These are phyloP conservation scores for Drosophila subquinaria DNA, from an alignment of 2,888 invertebrate species.

Conservation along the genomic window DNA sequence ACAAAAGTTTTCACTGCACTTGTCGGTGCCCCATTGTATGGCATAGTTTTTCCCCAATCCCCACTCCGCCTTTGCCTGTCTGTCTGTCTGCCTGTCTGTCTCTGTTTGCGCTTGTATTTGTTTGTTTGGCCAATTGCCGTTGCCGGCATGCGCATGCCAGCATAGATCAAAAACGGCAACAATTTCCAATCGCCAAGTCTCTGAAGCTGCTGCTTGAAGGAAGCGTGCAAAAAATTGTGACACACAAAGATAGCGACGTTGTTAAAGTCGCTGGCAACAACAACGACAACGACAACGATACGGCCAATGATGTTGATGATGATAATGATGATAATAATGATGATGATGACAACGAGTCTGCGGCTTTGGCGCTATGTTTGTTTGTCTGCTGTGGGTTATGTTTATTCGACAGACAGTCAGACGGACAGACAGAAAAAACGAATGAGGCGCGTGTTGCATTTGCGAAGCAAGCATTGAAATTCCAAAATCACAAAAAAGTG, in stretches of 20 bases:
- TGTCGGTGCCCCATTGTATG: slow-evolving; percentile 64
- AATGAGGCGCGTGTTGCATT: slow-evolving; percentile 8
- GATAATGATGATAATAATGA: slow-evolving; percentile 15
- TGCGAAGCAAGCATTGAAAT: background rate
- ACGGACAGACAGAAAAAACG: slow-evolving; percentile 2
- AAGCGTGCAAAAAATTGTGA: slow-evolving; percentile 72
- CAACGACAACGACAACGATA: slow-evolving; percentile 44
- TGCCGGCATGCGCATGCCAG: slow-evolving; percentile 74
- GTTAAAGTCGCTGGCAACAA: background rate
- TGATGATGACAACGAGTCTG: slow-evolving; percentile 39
- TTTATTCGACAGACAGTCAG: slow-evolving; percentile 41
- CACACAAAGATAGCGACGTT: slow-evolving; percentile 75
- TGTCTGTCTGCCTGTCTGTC: slow-evolving; percentile 8
- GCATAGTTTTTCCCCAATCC: slow-evolving; percentile 12
- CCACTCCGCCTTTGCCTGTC: background rate
- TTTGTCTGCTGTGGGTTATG: slow-evolving; percentile 51
- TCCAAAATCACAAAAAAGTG: slow-evolving; percentile 3
- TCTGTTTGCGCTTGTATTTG: slow-evolving; percentile 48
- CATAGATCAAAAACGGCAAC: slow-evolving; percentile 77
- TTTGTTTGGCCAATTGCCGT: slow-evolving; percentile 69
- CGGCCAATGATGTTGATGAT: slow-evolving; percentile 26
- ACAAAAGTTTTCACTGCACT: slow-evolving; percentile 74
- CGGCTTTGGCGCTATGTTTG: slow-evolving; percentile 51
- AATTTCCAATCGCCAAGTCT: slow-evolving; percentile 61
- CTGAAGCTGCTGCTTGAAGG: slow-evolving; percentile 50